phyloP scores from a whole-genome alignment of 2,888 invertebrate species.

The Tiliacea aurago region DNA sequence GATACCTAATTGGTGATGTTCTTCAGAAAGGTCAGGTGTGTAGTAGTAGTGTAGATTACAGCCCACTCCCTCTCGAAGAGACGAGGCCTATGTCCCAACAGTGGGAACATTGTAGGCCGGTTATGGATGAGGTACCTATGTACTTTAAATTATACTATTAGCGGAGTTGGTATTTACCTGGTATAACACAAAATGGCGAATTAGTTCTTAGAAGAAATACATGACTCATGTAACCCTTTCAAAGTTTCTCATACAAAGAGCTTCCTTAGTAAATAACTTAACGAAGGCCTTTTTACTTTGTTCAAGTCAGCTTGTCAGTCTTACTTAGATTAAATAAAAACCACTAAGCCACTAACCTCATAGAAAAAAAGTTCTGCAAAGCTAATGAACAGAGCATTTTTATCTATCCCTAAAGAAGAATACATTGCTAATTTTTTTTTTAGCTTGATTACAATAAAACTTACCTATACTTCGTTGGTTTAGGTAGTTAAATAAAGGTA shows the following conservation, averaged over 20 bases:
- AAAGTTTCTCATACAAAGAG: neutral
- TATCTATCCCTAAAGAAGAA: neutral
- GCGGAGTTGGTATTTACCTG: no score
- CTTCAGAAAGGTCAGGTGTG: no score
- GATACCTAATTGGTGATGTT: no score
- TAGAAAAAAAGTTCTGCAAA: neutral
- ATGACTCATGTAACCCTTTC: neutral
- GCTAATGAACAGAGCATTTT: neutral
- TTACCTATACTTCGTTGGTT: no score
- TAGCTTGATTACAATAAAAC: neutral
- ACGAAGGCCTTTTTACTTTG: conserved; percentile 3
- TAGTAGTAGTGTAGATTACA: no score
- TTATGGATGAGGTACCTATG: no score
- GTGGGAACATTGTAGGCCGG: no score
- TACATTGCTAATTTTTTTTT: neutral
- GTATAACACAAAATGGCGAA: neutral
- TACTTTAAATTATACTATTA: no score
- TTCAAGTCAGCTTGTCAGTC: neutral
- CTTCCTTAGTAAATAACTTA: neutral
- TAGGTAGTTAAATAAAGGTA: no score
- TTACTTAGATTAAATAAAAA: conserved; percentile 1
- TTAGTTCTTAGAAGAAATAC: neutral
- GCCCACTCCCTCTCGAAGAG: no score
- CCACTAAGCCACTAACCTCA: neutral
- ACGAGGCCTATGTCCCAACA: no score